Conservation (phyloP, 2,113 vertebrate species). For the Dendrocopos noguchii region DNA sequence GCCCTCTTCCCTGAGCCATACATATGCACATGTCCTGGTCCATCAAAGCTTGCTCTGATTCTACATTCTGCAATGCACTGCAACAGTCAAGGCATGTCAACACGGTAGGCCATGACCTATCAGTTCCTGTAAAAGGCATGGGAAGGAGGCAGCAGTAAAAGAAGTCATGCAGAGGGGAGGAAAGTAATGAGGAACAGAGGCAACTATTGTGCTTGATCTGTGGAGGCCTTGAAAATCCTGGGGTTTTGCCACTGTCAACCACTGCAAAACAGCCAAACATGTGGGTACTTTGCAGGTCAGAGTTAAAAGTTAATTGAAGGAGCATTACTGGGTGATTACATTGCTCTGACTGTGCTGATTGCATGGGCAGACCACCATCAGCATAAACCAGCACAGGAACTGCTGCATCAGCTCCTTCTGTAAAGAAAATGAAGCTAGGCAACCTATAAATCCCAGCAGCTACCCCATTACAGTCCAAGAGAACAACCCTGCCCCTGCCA, state of each 20-base stretch:
- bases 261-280: not conserved
- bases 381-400: not conserved
- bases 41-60: not conserved
- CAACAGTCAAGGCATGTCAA: not conserved
- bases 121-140: not conserved
- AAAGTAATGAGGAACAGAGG: not conserved
- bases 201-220: not conserved
- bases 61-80: rapidly evolving
- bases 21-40: not conserved
- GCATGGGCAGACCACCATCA: not conserved
- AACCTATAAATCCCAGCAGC: conserved; percentile 10
- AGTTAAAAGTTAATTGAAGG: not conserved
- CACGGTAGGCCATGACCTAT: not conserved
- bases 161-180: not conserved
- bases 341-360: not conserved
- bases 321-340: not conserved
- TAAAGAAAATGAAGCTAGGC: not conserved
- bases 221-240: not conserved
- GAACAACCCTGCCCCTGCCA: not conserved
- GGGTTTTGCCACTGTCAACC: not conserved
- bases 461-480: not conserved
- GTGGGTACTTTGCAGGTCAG: not conserved
- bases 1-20: not conserved
- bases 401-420: conserved; percentile 20
- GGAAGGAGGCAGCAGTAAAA: not conserved